These are phyloP conservation scores for Papilio elwesi DNA, from an alignment of 2,888 invertebrate genomes.

Conservation along the genomic window DNA sequence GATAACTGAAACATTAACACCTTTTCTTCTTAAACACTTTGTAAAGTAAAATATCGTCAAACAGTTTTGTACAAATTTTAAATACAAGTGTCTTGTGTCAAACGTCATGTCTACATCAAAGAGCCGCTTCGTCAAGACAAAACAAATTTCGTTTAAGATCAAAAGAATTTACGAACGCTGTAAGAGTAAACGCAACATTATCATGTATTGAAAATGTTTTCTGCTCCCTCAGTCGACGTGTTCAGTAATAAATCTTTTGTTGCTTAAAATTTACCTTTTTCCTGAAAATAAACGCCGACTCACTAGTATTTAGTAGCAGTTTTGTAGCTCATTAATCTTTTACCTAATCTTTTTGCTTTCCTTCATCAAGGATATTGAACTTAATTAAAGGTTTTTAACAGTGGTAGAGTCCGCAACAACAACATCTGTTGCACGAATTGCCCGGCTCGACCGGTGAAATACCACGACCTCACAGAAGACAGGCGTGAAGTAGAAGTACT, in stretches of 20 bases:
- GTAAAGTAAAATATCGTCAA: background rate
- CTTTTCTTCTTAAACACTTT: background rate
- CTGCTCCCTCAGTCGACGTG: background rate
- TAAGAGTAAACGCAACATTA: constrained; percentile 5
- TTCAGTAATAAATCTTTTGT: constrained; percentile 23
- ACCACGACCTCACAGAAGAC: too few relatives aligned
- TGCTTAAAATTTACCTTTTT: constrained; percentile 1
- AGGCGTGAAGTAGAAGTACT: too few relatives aligned
- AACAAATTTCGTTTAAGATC: background rate
- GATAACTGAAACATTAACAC: too few relatives aligned
- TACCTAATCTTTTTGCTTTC: background rate
- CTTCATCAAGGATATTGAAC: constrained; percentile 8
- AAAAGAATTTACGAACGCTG: constrained; percentile 16
- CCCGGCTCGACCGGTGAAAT: too few relatives aligned
- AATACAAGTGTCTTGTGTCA: background rate
- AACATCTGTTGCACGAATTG: too few relatives aligned
- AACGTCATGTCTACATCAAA: constrained; percentile 1
- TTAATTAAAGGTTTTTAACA: constrained; percentile 3
- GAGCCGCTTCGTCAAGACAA: background rate
- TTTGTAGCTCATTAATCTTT: constrained; percentile 14
- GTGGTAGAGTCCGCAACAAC: too few relatives aligned
- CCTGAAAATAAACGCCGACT: background rate
- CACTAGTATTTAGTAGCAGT: background rate
- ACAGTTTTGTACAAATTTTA: background rate
- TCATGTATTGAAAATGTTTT: constrained; percentile 13